Evolutionary conservation across 2,888 invertebrate genomes (phyloP), one percentile per base, ranked within the genome.

Genomic region (Chironomus tentans): DNA sequence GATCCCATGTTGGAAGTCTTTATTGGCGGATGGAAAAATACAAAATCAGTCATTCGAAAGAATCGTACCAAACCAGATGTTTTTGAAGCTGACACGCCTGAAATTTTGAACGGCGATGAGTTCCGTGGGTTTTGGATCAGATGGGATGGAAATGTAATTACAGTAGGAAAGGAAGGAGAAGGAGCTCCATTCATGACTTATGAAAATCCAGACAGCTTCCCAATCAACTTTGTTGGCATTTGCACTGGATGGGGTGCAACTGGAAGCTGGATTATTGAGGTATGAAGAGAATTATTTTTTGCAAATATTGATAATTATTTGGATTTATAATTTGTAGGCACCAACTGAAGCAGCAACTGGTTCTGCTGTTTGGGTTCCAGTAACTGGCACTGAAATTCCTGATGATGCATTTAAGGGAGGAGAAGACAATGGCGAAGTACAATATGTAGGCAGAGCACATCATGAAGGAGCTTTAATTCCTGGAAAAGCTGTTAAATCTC

Each of bases 21-120:
- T 84, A 87, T 96, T 80, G 95, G 95, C 38, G 95, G 95, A 46
- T 96, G 95, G 95, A 88, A 88, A 24, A 95, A 95, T 83, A 85
- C 88, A 78, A 94, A 93, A 84, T 93, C 92, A 47, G 91, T 93
- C 0, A 92, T 94, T 81, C 90, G 94, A 77, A 90, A 88, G 81
- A 92, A 94, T 84, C 88, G 88, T 81, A 85, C 88, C 77, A 89
- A 93, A 83, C 92, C 93, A 3, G 92, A 93, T 75, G 89, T 89
- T 78, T 88, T 87, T 12, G 89, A 90, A 82, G 86, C 85, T 4
- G 88, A 89, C 46, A 94, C 93, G 0, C 92, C 92, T 0, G 88
- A 87, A 77, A 89, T 93, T 79, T 83, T 95, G 78, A 89, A 87
- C 81, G 88, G 84, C 6, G 89, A 90, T 61, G 93, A 94, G 82